Evolutionary conservation across 2,113 vertebrate genomes (phyloP).

Genomic region (Morphnarchus princeps): DNA sequence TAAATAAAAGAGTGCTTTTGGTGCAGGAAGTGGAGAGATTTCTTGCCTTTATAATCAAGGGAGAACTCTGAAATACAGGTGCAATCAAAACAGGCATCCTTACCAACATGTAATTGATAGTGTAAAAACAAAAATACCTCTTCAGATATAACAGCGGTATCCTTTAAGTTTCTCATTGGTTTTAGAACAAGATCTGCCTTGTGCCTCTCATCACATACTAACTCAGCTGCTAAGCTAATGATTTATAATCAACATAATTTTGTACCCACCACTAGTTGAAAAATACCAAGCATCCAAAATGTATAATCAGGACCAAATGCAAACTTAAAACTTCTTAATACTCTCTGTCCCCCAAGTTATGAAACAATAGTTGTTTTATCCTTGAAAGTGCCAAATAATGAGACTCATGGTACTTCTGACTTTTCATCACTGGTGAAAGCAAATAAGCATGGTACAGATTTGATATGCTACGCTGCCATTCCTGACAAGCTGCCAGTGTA

Average conservation of each 20-base stretch:
- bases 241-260: neutral
- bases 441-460: neutral
- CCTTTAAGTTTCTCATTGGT: neutral
- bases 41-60: neutral
- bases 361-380: neutral
- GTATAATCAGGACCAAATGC: neutral
- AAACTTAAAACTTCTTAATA: neutral
- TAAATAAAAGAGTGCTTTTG: neutral
- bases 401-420: neutral
- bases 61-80: neutral
- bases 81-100: neutral
- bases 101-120: neutral
- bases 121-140: neutral
- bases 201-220: neutral
- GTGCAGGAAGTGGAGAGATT: neutral
- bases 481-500: neutral
- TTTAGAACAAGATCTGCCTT: neutral
- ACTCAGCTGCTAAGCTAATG: neutral
- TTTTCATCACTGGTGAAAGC: neutral
- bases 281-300: neutral
- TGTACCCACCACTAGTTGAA: neutral
- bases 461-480: neutral
- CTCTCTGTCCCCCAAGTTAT: neutral
- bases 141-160: neutral
- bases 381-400: neutral